Evolutionary conservation across 2,113 vertebrate species (phyloP), one percentile per base, ranked within the genome.

Genomic region (Eonycteris spelaea): DNA sequence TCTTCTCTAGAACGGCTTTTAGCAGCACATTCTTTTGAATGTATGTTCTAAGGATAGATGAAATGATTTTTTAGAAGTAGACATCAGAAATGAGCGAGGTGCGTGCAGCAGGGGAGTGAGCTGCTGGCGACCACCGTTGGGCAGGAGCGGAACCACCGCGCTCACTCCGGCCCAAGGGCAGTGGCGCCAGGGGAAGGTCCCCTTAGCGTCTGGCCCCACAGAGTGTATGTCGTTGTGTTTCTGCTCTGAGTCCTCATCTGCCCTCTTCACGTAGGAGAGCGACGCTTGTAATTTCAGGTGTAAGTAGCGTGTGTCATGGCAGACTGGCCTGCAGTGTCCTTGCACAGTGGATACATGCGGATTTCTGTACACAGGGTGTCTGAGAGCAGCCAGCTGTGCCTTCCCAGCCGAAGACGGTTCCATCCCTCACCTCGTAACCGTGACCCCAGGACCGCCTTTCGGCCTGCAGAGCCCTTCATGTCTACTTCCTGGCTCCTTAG

Each of bases 91-190:
- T 45, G 38, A 84, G 70, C 57, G 26, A 35, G 80, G 21, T 83
- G 7, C 9, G 18, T 45, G 67, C 19, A 22, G 4, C 15, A 7
- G 51, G 38, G 57, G 53, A 26, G 11, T 30, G 8, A 65, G 57
- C 45, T 16, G 33, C 68, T 7, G 43, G 59, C 59, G 2, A 5
- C 28, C 13, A 6, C 5, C 1, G n/a, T 7, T 4, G 35, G 85
- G 21, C 4, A 2, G 90, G 22, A 40, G 40, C 1, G 0, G 2
- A 1, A 18, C 48, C 6, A 0, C 55, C 4, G 1, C 14, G 0
- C 18, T 33, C 45, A 16, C 48, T 48, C 55, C 13, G 59, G 26
- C 48, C 59, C 68, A 15, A 51, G 43, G 82, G n/a, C 16, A 11
- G 12, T 21, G 2, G 79, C 30, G 55, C 12, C 24, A 5, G n/a